Percentiles rank a stretch among this genome's conserved stretches.
These are phyloP conservation scores for Merluccius polli DNA, from an alignment of 2,797 vertebrate genomes.

Conservation along the genomic window DNA sequence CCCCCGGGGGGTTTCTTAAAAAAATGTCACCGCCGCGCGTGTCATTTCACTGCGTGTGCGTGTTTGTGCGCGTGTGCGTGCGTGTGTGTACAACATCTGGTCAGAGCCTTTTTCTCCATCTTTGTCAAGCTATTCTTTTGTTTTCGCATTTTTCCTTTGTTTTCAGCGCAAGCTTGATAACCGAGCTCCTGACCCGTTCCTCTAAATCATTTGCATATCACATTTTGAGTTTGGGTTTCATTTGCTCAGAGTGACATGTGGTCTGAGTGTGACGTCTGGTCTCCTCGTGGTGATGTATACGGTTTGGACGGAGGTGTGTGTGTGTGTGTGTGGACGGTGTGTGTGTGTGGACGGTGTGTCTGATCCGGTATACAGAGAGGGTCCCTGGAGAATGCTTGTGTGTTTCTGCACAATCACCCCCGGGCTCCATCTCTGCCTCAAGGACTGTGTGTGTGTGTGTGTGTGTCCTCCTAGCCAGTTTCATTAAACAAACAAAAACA, in stretches of 20 bases:
- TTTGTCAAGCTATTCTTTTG: background rate
- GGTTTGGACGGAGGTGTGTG: conserved; percentile 5
- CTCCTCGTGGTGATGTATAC: too few species aligned
- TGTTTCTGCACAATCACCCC: background rate
- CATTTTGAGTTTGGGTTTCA: too few species aligned
- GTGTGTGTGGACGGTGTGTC: background rate
- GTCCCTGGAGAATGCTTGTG: background rate
- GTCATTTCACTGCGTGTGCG: background rate
- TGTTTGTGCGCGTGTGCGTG: background rate
- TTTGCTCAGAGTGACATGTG: too few species aligned
- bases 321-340: background rate
- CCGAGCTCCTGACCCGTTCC: too few species aligned
- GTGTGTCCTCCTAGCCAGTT: conserved; percentile 10
- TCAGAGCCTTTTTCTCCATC: too few species aligned
- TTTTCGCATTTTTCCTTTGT: too few species aligned
- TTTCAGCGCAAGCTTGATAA: too few species aligned
- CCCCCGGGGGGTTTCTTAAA: conserved; percentile 65
- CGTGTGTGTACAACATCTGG: conserved; percentile 10
- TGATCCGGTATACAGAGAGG: background rate
- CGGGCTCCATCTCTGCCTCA: background rate
- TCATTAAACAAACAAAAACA: conserved; percentile 41
- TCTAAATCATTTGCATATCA: too few species aligned
- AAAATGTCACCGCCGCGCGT: conserved; percentile 21
- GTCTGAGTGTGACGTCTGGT: too few species aligned
- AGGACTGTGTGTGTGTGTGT: background rate